These are phyloP conservation scores for Rosalia funebris DNA, from an alignment of 2,888 invertebrate species.

Conservation along the genomic window DNA sequence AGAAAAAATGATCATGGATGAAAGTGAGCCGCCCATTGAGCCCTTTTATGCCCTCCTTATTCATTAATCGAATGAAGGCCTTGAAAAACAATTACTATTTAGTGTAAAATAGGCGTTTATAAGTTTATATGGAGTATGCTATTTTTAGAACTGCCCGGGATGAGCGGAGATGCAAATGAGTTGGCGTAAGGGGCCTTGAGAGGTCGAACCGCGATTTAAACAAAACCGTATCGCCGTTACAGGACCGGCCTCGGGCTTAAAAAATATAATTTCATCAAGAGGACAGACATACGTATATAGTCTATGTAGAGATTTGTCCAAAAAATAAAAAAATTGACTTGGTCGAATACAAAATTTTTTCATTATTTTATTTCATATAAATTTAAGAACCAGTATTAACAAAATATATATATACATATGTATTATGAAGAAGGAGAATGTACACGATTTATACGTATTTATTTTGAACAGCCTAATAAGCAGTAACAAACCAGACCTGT, in stretches of 20 bases:
- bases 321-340: too few relatives aligned
- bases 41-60: conserved; percentile 16
- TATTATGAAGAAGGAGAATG: too few relatives aligned
- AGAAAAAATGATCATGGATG: conserved; percentile 8
- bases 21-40: conserved; percentile 10
- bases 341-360: too few relatives aligned
- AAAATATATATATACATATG: too few relatives aligned
- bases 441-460: too few relatives aligned
- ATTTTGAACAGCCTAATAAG: too few relatives aligned
- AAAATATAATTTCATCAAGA: too few relatives aligned
- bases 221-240: conserved; percentile 13
- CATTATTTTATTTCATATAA: too few relatives aligned
- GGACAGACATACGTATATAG: too few relatives aligned
- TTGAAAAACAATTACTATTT: conserved; percentile 26
- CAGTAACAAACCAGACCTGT: not conserved
- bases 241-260: conserved; percentile 15
- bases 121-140: conserved; percentile 10
- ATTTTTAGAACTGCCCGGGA: conserved; percentile 17
- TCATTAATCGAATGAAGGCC: conserved; percentile 2
- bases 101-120: conserved; percentile 5
- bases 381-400: too few relatives aligned
- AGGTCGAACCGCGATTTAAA: conserved; percentile 9
- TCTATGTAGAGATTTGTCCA: too few relatives aligned
- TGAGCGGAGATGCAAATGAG: conserved; percentile 15
- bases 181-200: conserved; percentile 11